Evolutionary conservation across 2,113 vertebrate genomes (phyloP).

Genomic region (Dicrurus megarhynchus): DNA sequence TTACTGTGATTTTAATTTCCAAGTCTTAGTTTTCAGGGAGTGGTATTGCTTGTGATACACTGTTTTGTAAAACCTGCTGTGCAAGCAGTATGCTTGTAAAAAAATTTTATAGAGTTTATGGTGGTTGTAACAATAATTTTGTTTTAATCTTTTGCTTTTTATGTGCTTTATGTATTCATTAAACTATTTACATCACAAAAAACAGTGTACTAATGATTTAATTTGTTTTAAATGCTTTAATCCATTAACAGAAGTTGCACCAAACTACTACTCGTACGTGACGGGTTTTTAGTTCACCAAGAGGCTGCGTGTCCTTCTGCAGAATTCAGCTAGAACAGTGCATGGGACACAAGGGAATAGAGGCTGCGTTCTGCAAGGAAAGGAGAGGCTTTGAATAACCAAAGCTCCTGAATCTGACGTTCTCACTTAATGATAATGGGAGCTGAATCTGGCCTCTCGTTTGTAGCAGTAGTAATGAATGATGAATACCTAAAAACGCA

Average conservation of each 20-base stretch:
- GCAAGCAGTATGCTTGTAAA: constrained; percentile 1
- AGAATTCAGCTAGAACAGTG: not conserved
- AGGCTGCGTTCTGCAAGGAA: not conserved
- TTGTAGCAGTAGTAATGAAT: not conserved
- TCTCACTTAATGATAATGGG: fast-evolving
- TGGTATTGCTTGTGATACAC: not conserved
- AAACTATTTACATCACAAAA: constrained; percentile 59
- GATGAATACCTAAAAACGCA: not conserved
- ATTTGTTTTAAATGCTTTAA: constrained; percentile 28
- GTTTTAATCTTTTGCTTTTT: constrained; percentile 43
- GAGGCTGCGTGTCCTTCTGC: not conserved
- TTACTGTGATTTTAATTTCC: constrained; percentile 34
- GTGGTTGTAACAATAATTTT: constrained; percentile 29
- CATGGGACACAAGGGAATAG: not conserved
- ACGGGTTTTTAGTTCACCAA: not conserved
- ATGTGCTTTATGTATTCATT: constrained; percentile 58
- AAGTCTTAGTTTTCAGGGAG: constrained; percentile 11
- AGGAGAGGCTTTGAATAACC: not conserved
- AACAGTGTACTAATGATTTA: constrained; percentile 34
- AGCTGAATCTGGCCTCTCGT: not conserved
- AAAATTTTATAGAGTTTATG: not conserved
- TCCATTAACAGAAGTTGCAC: constrained; percentile 39
- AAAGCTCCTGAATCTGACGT: not conserved
- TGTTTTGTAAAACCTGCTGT: not conserved
- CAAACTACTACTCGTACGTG: fast-evolving